Base-by-base conservation (phyloP, 1,140 invertebrate species). In the Ceratoteleas bidentatus region DNA sequence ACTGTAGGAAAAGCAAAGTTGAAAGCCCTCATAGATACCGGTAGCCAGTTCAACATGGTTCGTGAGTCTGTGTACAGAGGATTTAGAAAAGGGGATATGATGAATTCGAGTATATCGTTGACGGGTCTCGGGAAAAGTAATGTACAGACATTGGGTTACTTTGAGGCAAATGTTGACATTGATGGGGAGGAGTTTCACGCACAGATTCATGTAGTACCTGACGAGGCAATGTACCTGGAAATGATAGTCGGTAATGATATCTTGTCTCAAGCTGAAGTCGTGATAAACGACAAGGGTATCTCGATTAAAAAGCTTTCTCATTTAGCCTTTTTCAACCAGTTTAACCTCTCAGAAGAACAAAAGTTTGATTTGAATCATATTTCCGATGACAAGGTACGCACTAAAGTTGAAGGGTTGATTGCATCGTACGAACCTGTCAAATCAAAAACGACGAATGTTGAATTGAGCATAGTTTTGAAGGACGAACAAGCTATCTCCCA, bases 401-500 rank as follows among this genome's bases (percentile, higher is more conserved):
- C 4, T 6, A 36, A 36, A 36, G 34, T 36, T 9, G 34, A 36
- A 9, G 9, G 34, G 4, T 36, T 36, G 9, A 9, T 36, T 36
- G 4, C 34, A 9, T 6, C 9, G 34, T 36, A 36, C 9, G 9
- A 36, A 9, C 34, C 34, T 36, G 34, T 6, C 5, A 36, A 36
- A 36, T 36, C 5, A 6, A 36, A 36, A 36, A 36, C 34, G 34
- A 36, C 34, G 34, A 36, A 36, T 36, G n/a, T 43, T 11, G n/a
- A 43, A 43, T 36, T 83, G 58, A 57, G 8, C 0, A 75, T 79
- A 3, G 24, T 32, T 0, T 6, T 77, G 6, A 64, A 64, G 10
- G 47, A 69, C 0, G 14, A 47, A 10, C 14, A 40, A 10, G 45
- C 64, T 0, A 14, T 77, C 0, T 24, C 24, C 4, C 34, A 50